Percentiles rank a stretch among this genome's conserved stretches.
phyloP scores from a whole-genome alignment of 92 coral and sea anemone genomes.

The Epizoanthus fatuus region DNA sequence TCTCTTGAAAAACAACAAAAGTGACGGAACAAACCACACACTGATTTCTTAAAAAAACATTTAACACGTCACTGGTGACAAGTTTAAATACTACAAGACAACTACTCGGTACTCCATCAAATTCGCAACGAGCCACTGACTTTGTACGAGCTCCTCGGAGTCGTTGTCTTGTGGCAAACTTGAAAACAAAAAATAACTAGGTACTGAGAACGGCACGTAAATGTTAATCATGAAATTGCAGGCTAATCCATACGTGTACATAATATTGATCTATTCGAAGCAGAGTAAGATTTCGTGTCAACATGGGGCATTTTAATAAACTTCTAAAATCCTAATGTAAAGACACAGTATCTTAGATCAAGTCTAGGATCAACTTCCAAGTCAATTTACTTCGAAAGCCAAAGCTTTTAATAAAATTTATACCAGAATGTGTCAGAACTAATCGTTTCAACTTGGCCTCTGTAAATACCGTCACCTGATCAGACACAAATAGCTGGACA shows the following conservation, averaged over 20 bases:
- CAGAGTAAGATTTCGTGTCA: not conserved
- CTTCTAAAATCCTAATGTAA: not conserved
- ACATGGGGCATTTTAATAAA: slow-evolving; percentile 13
- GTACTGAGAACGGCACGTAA: not conserved
- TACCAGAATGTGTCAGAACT: not conserved
- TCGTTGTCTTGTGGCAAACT: no score
- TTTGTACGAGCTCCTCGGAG: no score
- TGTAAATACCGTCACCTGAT: not conserved
- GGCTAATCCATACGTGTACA: slow-evolving; percentile 5
- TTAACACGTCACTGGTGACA: not conserved
- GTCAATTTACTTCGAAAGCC: not conserved
- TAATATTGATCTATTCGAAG: not conserved
- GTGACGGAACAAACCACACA: not conserved
- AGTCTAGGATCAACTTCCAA: not conserved
- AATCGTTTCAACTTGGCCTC: not conserved
- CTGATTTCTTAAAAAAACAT: not conserved
- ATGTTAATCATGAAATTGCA: not conserved
- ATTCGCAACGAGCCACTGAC: no score
- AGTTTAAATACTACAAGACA: not conserved
- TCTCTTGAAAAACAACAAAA: not conserved
- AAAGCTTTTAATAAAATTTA: not conserved
- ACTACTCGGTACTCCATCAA: no score
- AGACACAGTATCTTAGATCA: not conserved
- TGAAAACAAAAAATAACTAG: not conserved
- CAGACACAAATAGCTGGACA: not conserved